Percentiles rank a stretch among this genome's conserved stretches.
Evolutionary conservation across 53 echinoderm and acorn worm genomes (phyloP).

Genomic region (Arbacia lixula): DNA sequence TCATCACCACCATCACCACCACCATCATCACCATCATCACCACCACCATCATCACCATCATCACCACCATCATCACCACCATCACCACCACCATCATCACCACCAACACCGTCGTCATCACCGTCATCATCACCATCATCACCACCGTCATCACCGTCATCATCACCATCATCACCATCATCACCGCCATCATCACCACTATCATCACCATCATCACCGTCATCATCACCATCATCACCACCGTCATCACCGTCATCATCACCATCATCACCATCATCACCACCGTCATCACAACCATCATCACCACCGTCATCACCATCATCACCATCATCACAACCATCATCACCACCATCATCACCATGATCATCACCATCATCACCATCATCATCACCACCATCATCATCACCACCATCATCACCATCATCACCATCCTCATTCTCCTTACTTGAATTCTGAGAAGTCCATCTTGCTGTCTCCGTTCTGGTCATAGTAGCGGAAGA

Average conservation of each 20-base stretch:
- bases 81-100: not conserved
- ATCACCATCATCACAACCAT: not conserved
- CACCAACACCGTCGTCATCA: not conserved
- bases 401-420: not conserved
- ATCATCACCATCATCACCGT: not conserved
- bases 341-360: not conserved
- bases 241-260: not conserved
- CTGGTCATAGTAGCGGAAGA: conserved; percentile 80
- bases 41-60: not conserved
- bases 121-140: not conserved
- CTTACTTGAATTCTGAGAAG: conserved; percentile 80
- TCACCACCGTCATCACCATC: conserved; percentile 3
- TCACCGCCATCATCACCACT: not conserved
- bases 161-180: not conserved
- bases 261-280: not conserved
- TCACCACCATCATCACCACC: not conserved
- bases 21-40: not conserved
- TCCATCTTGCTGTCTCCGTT: conserved; percentile 71
- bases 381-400: conserved; percentile 4
- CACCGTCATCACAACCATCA: not conserved
- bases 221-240: not conserved
- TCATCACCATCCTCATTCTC: not conserved
- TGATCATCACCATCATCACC: not conserved
- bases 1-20: not conserved
- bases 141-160: not conserved